phyloP scores from a whole-genome alignment of 2,888 invertebrate genomes.

The Pristionchus fissidentatus region DNA sequence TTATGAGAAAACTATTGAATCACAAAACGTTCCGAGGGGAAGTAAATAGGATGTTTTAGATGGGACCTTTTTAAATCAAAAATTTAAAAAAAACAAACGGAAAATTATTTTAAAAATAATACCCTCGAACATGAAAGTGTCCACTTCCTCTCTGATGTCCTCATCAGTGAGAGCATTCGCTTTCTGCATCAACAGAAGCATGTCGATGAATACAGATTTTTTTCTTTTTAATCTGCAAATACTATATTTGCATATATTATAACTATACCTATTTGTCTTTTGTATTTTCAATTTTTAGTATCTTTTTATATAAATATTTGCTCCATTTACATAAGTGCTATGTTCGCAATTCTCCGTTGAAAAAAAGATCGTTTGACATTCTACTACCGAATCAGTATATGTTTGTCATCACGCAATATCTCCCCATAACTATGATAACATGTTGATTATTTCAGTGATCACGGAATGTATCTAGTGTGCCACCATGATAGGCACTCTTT shows the following conservation, averaged over 20 bases:
- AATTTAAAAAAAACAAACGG: neutral
- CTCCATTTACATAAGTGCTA: no score
- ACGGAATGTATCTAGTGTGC: no score
- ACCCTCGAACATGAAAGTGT: slow-evolving; percentile 78
- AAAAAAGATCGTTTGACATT: no score
- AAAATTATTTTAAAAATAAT: neutral
- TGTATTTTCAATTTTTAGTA: neutral
- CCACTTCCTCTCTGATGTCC: slow-evolving; percentile 78
- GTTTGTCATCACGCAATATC: no score
- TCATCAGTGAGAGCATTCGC: slow-evolving; percentile 75
- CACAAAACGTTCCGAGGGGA: neutral
- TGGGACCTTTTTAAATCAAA: neutral
- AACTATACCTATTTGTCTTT: neutral
- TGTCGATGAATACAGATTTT: slow-evolving; percentile 77
- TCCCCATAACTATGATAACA: no score
- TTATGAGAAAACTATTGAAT: neutral
- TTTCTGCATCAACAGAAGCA: slow-evolving; percentile 76
- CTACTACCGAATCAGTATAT: no score
- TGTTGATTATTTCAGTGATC: no score
- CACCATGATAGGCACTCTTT: no score
- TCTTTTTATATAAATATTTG: no score
- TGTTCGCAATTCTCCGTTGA: no score
- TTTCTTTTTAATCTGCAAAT: slow-evolving; percentile 48
- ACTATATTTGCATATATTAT: neutral
- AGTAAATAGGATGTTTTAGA: neutral